Percentiles rank a stretch among this genome's conserved stretches.
Conservation (phyloP, 2,888 invertebrate species). For the Serripes groenlandicus region DNA sequence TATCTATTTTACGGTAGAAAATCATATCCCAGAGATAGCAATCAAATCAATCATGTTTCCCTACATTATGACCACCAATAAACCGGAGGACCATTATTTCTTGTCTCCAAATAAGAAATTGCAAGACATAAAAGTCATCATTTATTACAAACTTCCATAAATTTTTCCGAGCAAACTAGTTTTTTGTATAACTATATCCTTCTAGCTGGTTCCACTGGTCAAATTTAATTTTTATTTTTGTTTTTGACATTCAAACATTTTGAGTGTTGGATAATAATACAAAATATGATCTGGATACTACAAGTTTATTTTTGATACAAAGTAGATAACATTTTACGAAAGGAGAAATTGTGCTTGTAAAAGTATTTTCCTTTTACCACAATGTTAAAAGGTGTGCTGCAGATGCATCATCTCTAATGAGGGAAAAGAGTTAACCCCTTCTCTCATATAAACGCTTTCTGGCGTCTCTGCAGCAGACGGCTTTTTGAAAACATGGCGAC, state of each 20-base stretch:
- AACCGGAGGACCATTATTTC: conserved; percentile 14
- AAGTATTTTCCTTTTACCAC: too few relatives aligned
- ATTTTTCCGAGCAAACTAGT: background rate
- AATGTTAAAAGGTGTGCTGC: too few relatives aligned
- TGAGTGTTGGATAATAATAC: background rate
- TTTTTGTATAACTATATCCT: background rate
- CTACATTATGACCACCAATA: background rate
- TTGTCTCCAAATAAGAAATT: conserved; percentile 22
- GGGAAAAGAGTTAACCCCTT: too few relatives aligned
- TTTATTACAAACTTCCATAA: conserved; percentile 17
- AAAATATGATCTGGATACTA: too few relatives aligned
- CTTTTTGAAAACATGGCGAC: too few relatives aligned
- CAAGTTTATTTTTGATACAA: too few relatives aligned
- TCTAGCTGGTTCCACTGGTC: background rate
- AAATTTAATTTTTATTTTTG: background rate
- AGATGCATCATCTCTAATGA: too few relatives aligned
- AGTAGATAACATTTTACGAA: too few relatives aligned
- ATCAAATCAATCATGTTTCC: conserved; percentile 23
- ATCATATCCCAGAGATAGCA: conserved; percentile 10
- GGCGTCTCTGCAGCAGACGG: too few relatives aligned
- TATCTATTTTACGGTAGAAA: conserved; percentile 15
- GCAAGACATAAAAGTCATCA: conserved; percentile 14
- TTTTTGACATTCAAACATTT: background rate
- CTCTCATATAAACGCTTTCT: too few relatives aligned
- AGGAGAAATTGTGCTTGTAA: too few relatives aligned